These are phyloP conservation scores for Amaurobius ferox DNA, from an alignment of 2,888 invertebrate species.

Conservation along the genomic window DNA sequence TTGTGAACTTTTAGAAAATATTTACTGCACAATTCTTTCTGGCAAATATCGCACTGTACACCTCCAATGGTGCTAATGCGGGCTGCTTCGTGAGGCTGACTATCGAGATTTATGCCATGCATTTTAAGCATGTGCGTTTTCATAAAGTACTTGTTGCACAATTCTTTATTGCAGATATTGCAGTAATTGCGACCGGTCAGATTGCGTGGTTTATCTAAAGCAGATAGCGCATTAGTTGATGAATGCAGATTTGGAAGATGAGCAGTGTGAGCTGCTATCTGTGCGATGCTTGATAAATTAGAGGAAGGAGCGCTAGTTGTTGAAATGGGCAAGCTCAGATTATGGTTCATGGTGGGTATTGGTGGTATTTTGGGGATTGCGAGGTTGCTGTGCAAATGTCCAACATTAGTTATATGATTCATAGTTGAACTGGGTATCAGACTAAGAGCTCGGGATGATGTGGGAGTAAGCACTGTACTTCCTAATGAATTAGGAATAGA, in stretches of 20 bases:
- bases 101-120: conserved; percentile 96
- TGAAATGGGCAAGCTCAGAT: conserved; percentile 27
- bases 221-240: conserved; percentile 16
- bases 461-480: conserved; percentile 40
- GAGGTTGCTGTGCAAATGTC: conserved; percentile 57
- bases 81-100: conserved; percentile 82
- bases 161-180: conserved; percentile 97
- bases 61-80: conserved; percentile 86
- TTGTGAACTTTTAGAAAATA: conserved; percentile 98
- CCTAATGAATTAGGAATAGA: conserved; percentile 27
- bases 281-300: conserved; percentile 43
- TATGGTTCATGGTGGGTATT: conserved; percentile 27
- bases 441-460: conserved; percentile 25
- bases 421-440: conserved; percentile 38
- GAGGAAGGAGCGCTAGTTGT: conserved; percentile 32
- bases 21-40: conserved; percentile 98
- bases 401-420: conserved; percentile 36
- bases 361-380: conserved; percentile 45
- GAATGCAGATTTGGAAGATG: conserved; percentile 47
- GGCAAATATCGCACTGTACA: conserved; percentile 97
- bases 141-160: conserved; percentile 99
- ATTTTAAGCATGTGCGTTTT: conserved; percentile 99
- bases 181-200: conserved; percentile 85
- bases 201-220: conserved; percentile 63
- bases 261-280: conserved; percentile 42